phyloP scores from a whole-genome alignment of 2,113 vertebrate species.

The Hemicordylus capensis region DNA sequence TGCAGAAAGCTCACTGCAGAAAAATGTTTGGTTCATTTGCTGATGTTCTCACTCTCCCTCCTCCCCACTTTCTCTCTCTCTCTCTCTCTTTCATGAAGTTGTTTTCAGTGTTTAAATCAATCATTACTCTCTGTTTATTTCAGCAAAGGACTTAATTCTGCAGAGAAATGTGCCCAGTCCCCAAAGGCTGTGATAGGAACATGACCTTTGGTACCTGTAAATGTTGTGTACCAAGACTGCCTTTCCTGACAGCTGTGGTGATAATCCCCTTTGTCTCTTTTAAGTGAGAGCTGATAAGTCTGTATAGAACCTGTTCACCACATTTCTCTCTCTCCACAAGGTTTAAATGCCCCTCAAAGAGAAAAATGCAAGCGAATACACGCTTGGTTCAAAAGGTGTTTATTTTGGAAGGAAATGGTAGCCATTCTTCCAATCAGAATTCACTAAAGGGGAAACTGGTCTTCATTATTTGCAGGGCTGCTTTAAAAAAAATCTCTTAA shows the following conservation, averaged over 20 bases:
- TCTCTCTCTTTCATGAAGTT: slow-evolving; percentile 10
- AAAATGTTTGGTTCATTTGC: neutral
- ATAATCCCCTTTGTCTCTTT: slow-evolving; percentile 71
- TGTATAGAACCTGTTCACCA: slow-evolving; percentile 50
- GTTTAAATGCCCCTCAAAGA: slow-evolving; percentile 30
- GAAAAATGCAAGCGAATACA: neutral
- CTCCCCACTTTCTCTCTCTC: too few relatives aligned
- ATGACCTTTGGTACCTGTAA: slow-evolving; percentile 75
- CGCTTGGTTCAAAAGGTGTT: slow-evolving; percentile 8
- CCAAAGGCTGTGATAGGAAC: slow-evolving; percentile 48
- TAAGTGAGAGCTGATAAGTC: slow-evolving; percentile 68
- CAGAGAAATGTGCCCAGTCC: slow-evolving; percentile 29
- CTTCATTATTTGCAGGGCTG: neutral
- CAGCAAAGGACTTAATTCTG: slow-evolving; percentile 50
- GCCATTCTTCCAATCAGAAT: slow-evolving; percentile 26
- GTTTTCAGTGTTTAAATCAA: slow-evolving; percentile 47
- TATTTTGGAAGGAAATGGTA: neutral
- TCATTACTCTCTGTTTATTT: slow-evolving; percentile 43
- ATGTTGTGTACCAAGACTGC: slow-evolving; percentile 39
- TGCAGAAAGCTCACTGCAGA: neutral
- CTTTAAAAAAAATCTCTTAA: neutral
- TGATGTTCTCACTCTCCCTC: neutral
- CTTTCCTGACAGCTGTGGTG: slow-evolving; percentile 70
- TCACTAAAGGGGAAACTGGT: neutral
- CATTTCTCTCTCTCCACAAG: slow-evolving; percentile 61